Percentiles rank a stretch among this genome's conserved stretches.
Evolutionary conservation across 2,888 invertebrate species (phyloP).

Genomic region (Rotaria macrura): DNA sequence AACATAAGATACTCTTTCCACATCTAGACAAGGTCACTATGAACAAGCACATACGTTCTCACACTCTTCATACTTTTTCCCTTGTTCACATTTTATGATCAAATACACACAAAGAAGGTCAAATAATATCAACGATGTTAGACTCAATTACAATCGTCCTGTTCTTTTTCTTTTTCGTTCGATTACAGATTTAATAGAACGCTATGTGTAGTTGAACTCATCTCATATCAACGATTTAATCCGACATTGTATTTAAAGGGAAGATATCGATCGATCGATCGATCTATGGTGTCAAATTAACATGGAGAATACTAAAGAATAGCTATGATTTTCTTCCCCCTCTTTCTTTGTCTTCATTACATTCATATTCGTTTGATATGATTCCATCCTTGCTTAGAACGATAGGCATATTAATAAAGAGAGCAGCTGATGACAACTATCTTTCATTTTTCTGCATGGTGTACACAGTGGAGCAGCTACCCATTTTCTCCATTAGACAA

Average conservation of each 20-base stretch:
- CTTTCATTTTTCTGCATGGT: too few relatives aligned
- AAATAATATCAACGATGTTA: background rate
- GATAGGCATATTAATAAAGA: background rate
- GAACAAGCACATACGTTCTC: background rate
- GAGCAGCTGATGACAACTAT: background rate
- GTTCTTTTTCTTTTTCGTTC: background rate
- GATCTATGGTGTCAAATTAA: background rate
- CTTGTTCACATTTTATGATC: background rate
- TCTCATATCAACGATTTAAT: background rate
- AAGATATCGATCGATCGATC: background rate
- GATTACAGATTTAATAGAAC: background rate
- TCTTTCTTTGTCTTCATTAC: too few relatives aligned
- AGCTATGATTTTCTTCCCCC: too few relatives aligned
- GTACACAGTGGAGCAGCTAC: too few relatives aligned
- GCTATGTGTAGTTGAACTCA: background rate
- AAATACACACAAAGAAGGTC: background rate
- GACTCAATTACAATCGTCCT: background rate
- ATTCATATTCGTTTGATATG: too few relatives aligned
- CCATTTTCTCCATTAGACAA: too few relatives aligned
- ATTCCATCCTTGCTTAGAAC: too few relatives aligned
- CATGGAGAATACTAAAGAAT: background rate
- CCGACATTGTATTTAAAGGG: background rate
- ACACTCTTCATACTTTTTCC: background rate
- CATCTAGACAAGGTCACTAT: background rate
- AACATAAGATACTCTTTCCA: too few relatives aligned